Percentiles rank a stretch among this genome's conserved stretches.
Evolutionary conservation across 92 coral and sea anemone genomes (phyloP).

Genomic region (Actinostola sp.): DNA sequence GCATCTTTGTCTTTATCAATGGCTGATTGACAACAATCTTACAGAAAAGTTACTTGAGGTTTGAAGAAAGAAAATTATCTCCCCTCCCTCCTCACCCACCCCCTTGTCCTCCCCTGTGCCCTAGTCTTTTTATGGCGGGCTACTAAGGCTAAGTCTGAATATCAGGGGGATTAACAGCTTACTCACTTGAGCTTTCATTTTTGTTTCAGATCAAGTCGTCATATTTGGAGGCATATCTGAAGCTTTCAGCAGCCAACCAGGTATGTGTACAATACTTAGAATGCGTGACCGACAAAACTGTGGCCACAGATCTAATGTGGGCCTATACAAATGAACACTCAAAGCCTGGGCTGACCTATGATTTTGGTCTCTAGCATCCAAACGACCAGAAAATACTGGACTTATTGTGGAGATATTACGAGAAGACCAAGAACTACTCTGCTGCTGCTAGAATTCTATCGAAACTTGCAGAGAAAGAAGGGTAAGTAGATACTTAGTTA

Average conservation of each 20-base stretch:
- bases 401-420: slow-evolving; percentile 90
- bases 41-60: slow-evolving; percentile 93
- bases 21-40: slow-evolving; percentile 91
- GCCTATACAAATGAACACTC: not conserved
- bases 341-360: not conserved
- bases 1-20: slow-evolving; percentile 86
- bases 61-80: not conserved
- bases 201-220: slow-evolving; percentile 70
- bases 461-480: slow-evolving; percentile 94
- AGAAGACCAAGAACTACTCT: slow-evolving; percentile 92
- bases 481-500: slow-evolving; percentile 51
- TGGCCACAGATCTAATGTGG: too few species aligned
- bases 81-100: not conserved
- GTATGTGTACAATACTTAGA: too few species aligned
- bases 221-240: slow-evolving; percentile 71
- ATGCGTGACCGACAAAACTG: too few species aligned
- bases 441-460: slow-evolving; percentile 95
- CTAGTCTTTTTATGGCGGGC: too few species aligned
- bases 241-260: slow-evolving; percentile 59
- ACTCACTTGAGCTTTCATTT: not conserved
- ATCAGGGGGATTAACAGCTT: not conserved
- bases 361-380: slow-evolving; percentile 49
- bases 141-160: too few species aligned
- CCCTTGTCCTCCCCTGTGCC: not conserved
- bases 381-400: slow-evolving; percentile 83